A percentile compares a stretch with the other conserved stretches of the same genome.
Conservation (phyloP, 2,113 vertebrate genomes). For the Pelodiscus sinensis region DNA sequence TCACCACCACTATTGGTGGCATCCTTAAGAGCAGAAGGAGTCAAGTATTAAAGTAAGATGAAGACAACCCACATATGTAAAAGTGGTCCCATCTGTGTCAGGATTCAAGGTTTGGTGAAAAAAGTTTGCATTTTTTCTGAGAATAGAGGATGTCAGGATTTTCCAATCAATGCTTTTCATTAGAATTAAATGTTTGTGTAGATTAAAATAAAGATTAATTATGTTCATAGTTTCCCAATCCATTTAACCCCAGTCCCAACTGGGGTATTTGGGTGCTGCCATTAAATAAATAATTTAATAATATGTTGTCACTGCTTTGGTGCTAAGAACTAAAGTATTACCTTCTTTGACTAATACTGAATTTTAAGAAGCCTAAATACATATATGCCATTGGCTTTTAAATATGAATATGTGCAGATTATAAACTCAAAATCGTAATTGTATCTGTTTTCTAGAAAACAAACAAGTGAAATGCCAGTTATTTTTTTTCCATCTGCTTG, state of each 20-base stretch:
- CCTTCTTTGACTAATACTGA: neutral
- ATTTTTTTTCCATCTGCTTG: conserved; percentile 8
- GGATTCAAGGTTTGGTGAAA: neutral
- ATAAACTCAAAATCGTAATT: conserved; percentile 15
- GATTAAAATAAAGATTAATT: neutral
- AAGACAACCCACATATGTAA: neutral
- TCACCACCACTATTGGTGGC: neutral
- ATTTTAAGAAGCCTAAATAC: neutral
- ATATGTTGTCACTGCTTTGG: neutral
- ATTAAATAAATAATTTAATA: neutral
- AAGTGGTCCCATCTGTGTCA: neutral
- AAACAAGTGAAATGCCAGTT: neutral
- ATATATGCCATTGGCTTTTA: neutral
- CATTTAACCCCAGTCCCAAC: conserved; percentile 13
- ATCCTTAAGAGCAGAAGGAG: neutral
- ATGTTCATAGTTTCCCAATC: neutral
- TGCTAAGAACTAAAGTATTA: neutral
- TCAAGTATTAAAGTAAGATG: neutral
- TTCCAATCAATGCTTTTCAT: neutral
- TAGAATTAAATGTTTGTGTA: neutral
- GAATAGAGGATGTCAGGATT: neutral
- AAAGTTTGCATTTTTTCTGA: conserved; percentile 6
- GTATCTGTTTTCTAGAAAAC: neutral
- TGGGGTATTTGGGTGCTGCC: neutral
- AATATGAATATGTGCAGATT: neutral